Evolutionary conservation across 2,888 invertebrate species (phyloP).

Genomic region (Parapristionchus giblindavisi): DNA sequence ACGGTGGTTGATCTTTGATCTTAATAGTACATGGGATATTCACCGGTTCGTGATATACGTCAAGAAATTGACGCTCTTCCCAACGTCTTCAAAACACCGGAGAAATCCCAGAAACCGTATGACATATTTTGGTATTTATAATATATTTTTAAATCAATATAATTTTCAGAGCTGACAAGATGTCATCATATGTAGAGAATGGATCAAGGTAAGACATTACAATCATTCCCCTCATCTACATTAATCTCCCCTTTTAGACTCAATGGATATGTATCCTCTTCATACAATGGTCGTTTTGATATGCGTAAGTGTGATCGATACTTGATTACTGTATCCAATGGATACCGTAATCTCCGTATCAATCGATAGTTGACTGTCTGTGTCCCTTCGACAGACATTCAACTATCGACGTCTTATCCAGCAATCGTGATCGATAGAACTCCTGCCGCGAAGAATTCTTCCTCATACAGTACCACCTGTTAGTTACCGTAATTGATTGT

Average conservation of each 20-base stretch:
- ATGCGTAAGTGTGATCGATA: slow-evolving; percentile 24
- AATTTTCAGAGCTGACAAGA: no score
- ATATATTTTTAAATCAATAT: no score
- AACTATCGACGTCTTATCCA: slow-evolving; percentile 20
- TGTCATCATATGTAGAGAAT: slow-evolving; percentile 3
- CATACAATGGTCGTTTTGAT: slow-evolving; percentile 4
- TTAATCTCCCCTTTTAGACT: slow-evolving; percentile 1
- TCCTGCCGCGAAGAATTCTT: background rate
- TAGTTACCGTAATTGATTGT: background rate
- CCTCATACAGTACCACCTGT: background rate
- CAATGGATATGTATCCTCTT: background rate
- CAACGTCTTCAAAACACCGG: slow-evolving; percentile 2
- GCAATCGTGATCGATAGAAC: background rate
- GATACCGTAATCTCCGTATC: no score
- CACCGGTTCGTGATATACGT: background rate
- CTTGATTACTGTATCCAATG: slow-evolving; percentile 26
- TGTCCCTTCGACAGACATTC: background rate
- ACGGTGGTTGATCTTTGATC: slow-evolving; percentile 6
- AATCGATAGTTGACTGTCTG: no score
- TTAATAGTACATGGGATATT: slow-evolving; percentile 17
- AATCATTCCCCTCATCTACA: background rate
- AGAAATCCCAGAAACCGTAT: no score
- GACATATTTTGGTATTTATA: no score
- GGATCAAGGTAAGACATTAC: background rate
- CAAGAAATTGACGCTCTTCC: background rate